Percentiles rank a stretch among this genome's conserved stretches.
Conservation (phyloP, 2,113 vertebrate species). For the Oryzias javanicus region DNA sequence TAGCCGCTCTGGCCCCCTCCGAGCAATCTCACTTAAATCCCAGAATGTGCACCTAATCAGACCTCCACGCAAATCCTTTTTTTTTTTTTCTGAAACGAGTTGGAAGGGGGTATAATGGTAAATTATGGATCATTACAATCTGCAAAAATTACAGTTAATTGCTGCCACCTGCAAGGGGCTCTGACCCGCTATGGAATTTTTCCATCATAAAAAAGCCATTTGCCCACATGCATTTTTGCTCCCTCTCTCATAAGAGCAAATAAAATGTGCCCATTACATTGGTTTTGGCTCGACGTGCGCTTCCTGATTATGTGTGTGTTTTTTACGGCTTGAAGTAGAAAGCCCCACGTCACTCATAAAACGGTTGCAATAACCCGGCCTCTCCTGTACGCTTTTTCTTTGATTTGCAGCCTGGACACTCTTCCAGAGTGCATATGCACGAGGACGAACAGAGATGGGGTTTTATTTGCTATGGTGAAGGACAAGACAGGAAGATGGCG, state of each 20-base stretch:
- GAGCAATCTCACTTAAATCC: constrained; percentile 68
- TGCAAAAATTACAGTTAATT: constrained; percentile 85
- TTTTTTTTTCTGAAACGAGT: constrained; percentile 73
- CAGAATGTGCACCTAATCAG: constrained; percentile 76
- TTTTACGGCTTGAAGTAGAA: constrained; percentile 59
- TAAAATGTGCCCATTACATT: constrained; percentile 65
- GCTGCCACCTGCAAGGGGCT: constrained; percentile 85
- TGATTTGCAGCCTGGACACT: constrained; percentile 45
- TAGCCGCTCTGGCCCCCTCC: constrained; percentile 42
- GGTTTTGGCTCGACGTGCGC: constrained; percentile 47
- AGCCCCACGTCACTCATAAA: constrained; percentile 55
- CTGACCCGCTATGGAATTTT: constrained; percentile 81
- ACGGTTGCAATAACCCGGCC: constrained; percentile 54
- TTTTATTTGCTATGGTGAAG: constrained; percentile 46
- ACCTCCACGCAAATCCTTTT: constrained; percentile 69
- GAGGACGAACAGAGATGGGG: constrained; percentile 24
- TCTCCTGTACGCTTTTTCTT: constrained; percentile 52
- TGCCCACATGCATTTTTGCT: constrained; percentile 61
- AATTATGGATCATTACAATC: constrained; percentile 81
- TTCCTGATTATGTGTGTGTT: constrained; percentile 56
- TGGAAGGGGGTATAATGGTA: constrained; percentile 73
- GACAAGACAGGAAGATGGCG: constrained; percentile 27
- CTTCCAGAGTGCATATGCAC: constrained; percentile 30
- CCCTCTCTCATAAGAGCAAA: constrained; percentile 61
- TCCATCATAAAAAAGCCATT: constrained; percentile 80